These are phyloP conservation scores for Pammene aurita DNA, from an alignment of 2,888 invertebrate species.

Conservation along the genomic window DNA sequence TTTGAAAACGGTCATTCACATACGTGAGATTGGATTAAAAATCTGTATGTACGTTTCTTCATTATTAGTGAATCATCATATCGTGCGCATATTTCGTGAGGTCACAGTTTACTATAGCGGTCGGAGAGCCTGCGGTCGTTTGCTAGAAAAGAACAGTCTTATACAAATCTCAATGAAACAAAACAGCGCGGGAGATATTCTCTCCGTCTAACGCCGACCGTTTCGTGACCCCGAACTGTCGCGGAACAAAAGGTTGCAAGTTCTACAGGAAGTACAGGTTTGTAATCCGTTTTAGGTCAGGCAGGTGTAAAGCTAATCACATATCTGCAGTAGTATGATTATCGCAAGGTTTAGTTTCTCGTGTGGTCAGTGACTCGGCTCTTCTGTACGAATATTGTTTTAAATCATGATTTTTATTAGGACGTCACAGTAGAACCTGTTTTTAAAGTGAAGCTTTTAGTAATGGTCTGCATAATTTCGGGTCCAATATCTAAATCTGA, in stretches of 20 bases:
- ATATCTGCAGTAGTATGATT: slow-evolving; percentile 83
- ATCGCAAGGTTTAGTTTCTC: slow-evolving; percentile 77
- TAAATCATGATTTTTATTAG: slow-evolving; percentile 56
- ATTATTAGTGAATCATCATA: slow-evolving; percentile 80
- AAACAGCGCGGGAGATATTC: slow-evolving; percentile 57
- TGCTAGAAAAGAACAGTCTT: slow-evolving; percentile 60
- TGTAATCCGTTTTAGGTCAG: slow-evolving; percentile 18
- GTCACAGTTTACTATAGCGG: slow-evolving; percentile 83
- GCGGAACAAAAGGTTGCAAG: slow-evolving; percentile 22
- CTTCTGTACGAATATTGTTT: slow-evolving; percentile 59
- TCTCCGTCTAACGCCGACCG: slow-evolving; percentile 79
- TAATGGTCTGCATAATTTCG: background rate
- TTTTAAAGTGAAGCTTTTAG: no score
- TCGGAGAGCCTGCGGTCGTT: slow-evolving; percentile 80
- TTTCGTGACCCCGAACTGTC: slow-evolving; percentile 74
- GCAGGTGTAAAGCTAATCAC: slow-evolving; percentile 68
- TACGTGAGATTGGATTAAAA: slow-evolving; percentile 12
- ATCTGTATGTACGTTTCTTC: slow-evolving; percentile 68
- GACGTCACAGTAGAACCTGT: no score
- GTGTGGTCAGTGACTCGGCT: slow-evolving; percentile 77
- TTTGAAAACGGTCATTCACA: slow-evolving; percentile 3
- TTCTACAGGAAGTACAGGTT: slow-evolving; percentile 5
- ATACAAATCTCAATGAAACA: slow-evolving; percentile 52
- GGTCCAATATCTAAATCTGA: no score
- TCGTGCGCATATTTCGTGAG: slow-evolving; percentile 82